These are phyloP conservation scores for Alfaro cultratus DNA, from an alignment of 2,797 vertebrate genomes.

Conservation along the genomic window DNA sequence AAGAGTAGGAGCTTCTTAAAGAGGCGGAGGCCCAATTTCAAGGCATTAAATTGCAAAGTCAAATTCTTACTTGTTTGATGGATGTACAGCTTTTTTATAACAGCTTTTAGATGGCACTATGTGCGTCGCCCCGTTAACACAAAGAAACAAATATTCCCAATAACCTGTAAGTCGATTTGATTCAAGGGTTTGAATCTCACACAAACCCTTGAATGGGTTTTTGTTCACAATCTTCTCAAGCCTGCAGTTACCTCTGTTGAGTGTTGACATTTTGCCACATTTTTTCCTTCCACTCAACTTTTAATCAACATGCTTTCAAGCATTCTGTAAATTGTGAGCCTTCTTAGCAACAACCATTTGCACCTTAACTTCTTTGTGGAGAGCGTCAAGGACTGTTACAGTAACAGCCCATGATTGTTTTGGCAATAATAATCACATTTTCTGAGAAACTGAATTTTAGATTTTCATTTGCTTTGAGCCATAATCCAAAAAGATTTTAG, in stretches of 20 bases:
- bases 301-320: not conserved
- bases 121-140: not conserved
- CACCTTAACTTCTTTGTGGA: not conserved
- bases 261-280: not conserved
- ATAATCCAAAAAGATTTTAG: not conserved
- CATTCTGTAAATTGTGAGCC: not conserved
- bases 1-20: no score
- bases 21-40: no score
- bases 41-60: no score
- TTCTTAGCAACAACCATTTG: not conserved
- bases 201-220: not conserved
- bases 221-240: not conserved
- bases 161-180: not conserved
- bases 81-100: no score
- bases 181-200: not conserved
- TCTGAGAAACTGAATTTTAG: not conserved
- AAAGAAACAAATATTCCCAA: not conserved
- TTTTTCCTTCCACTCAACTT: not conserved
- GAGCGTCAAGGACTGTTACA: not conserved
- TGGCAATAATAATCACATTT: not conserved
- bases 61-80: no score
- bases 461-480: not conserved
- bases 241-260: not conserved
- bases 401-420: not conserved
- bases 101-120: no score